A percentile compares a stretch with the other conserved stretches of the same genome.
These are phyloP conservation scores for Neosilurus mollespiculum DNA, from an alignment of 2,797 vertebrate species.

Conservation along the genomic window DNA sequence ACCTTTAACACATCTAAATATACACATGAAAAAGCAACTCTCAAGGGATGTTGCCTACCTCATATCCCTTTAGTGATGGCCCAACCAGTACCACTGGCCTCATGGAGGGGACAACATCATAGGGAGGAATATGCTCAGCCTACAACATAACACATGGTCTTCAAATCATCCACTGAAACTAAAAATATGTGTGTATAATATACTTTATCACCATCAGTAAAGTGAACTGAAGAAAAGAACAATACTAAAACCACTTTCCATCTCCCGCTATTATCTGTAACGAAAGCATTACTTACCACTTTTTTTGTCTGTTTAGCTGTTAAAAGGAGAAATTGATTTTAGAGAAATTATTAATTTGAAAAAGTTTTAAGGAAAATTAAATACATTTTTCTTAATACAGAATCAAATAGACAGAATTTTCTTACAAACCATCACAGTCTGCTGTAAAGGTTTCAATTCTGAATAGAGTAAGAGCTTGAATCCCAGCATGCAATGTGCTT, in stretches of 20 bases:
- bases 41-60: constrained; percentile 74
- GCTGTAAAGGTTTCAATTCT: background rate
- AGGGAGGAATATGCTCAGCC: constrained; percentile 93
- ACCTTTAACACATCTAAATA: constrained; percentile 51
- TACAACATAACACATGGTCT: constrained; percentile 61
- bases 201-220: background rate
- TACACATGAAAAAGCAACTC: constrained; percentile 27
- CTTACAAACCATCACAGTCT: background rate
- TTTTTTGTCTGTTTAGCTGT: constrained; percentile 98
- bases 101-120: constrained; percentile 98
- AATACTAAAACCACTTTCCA: background rate
- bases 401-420: background rate
- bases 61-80: constrained; percentile 96
- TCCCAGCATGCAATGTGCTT: constrained; percentile 46
- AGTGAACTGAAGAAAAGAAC: background rate
- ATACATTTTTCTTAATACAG: background rate
- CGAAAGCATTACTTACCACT: constrained; percentile 82
- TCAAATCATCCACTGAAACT: constrained; percentile 27
- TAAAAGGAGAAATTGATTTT: constrained; percentile 65
- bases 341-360: too few species aligned
- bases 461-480: background rate
- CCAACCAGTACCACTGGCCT: constrained; percentile 95
- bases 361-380: constrained; percentile 29
- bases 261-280: background rate
- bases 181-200: background rate